A percentile compares a stretch with the other conserved stretches of the same genome.
Evolutionary conservation across 2,113 vertebrate species (phyloP).

Genomic region (mouse (Mus musculus)): GRCm39 chrX:101780001-101780500

Average conservation of each 20-base stretch:
- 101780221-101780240: no score
- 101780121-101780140: background rate
- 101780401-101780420: background rate
- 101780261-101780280: background rate
- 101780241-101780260: no score
- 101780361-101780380: background rate
- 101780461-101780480: background rate
- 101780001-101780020: no score
- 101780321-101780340: background rate
- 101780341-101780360: background rate
- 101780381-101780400: constrained; percentile 52
- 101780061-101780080: background rate
- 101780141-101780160: background rate
- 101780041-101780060: no score
- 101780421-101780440: background rate
- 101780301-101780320: background rate
- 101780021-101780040: no score
- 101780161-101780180: background rate
- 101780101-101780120: background rate
- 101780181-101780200: background rate
- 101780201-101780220: no score
- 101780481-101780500: background rate
- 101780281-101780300: background rate
- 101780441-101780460: background rate
- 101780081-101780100: background rate